phyloP scores from a whole-genome alignment of 2,113 vertebrate species.

The Leptocoma aspasia region DNA sequence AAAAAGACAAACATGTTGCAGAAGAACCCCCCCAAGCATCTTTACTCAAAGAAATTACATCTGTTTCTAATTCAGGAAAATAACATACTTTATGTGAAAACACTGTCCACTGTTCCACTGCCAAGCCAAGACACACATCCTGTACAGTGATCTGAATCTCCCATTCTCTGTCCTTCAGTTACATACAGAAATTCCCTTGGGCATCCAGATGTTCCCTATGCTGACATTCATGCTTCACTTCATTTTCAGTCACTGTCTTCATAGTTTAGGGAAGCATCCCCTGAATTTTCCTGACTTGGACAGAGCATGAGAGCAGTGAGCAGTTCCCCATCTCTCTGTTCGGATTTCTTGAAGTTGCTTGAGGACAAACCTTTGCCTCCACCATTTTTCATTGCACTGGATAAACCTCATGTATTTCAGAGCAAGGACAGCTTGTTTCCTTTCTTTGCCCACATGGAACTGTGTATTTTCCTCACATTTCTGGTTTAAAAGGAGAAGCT shows the following conservation, averaged over 20 bases:
- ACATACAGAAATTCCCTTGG: neutral
- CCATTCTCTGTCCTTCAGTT: neutral
- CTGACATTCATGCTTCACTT: neutral
- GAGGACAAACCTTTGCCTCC: neutral
- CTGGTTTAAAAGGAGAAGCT: slow-evolving; percentile 1
- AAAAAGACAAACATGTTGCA: neutral
- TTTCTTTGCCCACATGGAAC: neutral
- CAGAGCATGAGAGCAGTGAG: neutral
- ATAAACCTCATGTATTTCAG: neutral
- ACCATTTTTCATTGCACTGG: neutral
- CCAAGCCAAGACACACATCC: neutral
- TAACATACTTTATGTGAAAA: neutral
- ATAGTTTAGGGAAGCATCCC: neutral
- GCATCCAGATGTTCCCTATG: neutral
- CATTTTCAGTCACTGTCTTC: neutral
- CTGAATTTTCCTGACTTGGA: neutral
- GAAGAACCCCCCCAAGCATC: neutral
- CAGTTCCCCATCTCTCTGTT: neutral
- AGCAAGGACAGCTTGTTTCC: neutral
- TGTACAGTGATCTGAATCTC: neutral
- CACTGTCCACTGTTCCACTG: neutral
- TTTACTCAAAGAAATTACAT: slow-evolving; percentile 38
- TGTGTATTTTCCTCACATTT: neutral
- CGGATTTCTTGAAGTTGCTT: neutral
- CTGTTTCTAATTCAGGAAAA: slow-evolving; percentile 7